Percentiles rank a stretch among this genome's conserved stretches.
Evolutionary conservation across 2,888 invertebrate species (phyloP).

Genomic region (Drosophila lutescens): DNA sequence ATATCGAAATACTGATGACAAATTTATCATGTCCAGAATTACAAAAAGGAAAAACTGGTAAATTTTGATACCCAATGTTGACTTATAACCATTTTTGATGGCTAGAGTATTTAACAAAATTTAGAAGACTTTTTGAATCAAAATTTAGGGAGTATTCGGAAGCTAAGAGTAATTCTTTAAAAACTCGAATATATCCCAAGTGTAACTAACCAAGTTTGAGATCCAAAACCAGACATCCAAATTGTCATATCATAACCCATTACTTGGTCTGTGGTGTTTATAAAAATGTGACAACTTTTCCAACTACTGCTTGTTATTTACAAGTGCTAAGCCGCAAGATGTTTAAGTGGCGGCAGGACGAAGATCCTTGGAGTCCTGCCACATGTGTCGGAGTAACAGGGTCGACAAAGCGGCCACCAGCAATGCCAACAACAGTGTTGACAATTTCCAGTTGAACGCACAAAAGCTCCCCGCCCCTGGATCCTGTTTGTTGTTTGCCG

Average conservation of each 20-base stretch:
- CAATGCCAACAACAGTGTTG: conserved; percentile 69
- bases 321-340: conserved; percentile 60
- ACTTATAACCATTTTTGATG: neutral
- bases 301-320: conserved; percentile 54
- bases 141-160: too few species aligned
- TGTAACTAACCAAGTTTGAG: neutral
- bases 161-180: too few species aligned
- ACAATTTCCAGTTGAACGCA: conserved; percentile 77
- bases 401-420: conserved; percentile 52
- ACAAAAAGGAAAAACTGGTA: neutral
- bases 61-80: neutral
- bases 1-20: neutral
- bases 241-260: conserved; percentile 7
- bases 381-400: conserved; percentile 34
- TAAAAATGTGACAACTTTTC: conserved; percentile 59
- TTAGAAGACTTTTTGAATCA: too few species aligned
- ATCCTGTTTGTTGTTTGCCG: conserved; percentile 44
- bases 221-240: neutral
- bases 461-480: conserved; percentile 50
- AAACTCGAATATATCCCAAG: too few species aligned
- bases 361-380: conserved; percentile 20
- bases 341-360: conserved; percentile 47
- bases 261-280: neutral
- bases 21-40: neutral
- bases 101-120: too few species aligned